These are phyloP conservation scores for Dione vanillae DNA, from an alignment of 2,888 invertebrate genomes.

Conservation along the genomic window DNA sequence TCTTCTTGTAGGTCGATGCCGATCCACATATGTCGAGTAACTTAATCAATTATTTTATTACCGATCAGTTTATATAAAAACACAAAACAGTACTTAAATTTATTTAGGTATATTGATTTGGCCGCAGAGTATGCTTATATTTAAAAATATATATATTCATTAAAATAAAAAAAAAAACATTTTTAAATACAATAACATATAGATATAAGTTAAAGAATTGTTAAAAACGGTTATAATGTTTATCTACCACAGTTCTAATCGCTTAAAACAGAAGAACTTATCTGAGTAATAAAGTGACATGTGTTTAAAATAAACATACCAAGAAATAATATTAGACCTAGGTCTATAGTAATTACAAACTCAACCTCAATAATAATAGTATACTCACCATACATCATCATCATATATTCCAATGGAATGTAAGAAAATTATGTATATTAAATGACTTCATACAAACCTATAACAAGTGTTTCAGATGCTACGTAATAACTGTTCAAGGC, in stretches of 20 bases:
- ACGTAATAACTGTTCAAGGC: conserved; percentile 10
- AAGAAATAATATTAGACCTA: conserved; percentile 20
- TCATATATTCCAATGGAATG: conserved; percentile 9
- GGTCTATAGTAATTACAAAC: conserved; percentile 9
- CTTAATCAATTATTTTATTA: too few species aligned
- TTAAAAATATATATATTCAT: too few species aligned
- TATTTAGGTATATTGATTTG: too few species aligned
- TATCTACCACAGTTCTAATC: too few species aligned
- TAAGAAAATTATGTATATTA: conserved; percentile 25
- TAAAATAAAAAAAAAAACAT: too few species aligned
- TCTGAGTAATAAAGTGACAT: not conserved
- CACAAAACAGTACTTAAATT: too few species aligned
- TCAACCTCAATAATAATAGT: conserved; percentile 9
- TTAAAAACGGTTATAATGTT: too few species aligned
- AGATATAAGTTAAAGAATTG: too few species aligned
- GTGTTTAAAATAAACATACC: conserved; percentile 8
- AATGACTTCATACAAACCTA: conserved; percentile 23
- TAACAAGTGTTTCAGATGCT: conserved; percentile 19
- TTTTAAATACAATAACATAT: too few species aligned
- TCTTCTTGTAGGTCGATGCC: not conserved
- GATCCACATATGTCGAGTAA: not conserved
- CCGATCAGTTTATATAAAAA: too few species aligned
- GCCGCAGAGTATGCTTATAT: too few species aligned
- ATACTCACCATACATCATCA: not conserved
- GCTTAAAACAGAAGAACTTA: too few species aligned